Evolutionary conservation across 2,888 invertebrate species (phyloP), one percentile per base, ranked within the genome.

Genomic region (Cephus runcator): DNA sequence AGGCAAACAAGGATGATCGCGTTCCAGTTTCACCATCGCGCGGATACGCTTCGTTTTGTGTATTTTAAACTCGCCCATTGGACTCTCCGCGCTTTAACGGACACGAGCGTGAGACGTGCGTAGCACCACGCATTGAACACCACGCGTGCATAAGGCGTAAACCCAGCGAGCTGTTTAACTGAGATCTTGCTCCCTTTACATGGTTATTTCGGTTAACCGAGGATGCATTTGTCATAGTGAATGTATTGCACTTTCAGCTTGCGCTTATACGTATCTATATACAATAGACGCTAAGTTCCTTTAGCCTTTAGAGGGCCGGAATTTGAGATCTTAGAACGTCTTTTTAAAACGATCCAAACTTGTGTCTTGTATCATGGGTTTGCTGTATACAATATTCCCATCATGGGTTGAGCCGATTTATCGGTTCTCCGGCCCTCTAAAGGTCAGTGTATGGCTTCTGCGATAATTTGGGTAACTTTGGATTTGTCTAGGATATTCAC

Each of bases 1-100:
- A 69, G 76, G 75, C 79, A 76, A 83, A 80, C 82, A 35, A 74
- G 74, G 74, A 74, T 11, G 35, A 74, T 74, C 74, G n/a, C 74
- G 83, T 79, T 79, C 76, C 71, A 34, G 71, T 71, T 34, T 71
- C 30, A 33, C 30, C 34, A 15, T 34, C 79, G 82, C 81, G 81
- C 77, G 73, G 35, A 34, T 68, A n/a, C n/a, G 73, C 35, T 82
- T 84, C 80, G 31, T 31, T 71, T 31, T 31, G 71, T 71, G 30
- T 71, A 71, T 71, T 71, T 71, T 71, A 71, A 71, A 71, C 71
- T 30, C 30, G 12, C 6, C 11, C 23, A 6, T 30, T 34, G 15
- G n/a, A 31, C 23, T 33, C 33, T 6, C 12, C n/a, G 23, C 12
- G 74, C 74, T 74, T 33, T 74, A 33, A 33, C 35, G 74, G 74